Base-by-base conservation (phyloP, 2,113 vertebrate genomes). In the Eonycteris spelaea region DNA sequence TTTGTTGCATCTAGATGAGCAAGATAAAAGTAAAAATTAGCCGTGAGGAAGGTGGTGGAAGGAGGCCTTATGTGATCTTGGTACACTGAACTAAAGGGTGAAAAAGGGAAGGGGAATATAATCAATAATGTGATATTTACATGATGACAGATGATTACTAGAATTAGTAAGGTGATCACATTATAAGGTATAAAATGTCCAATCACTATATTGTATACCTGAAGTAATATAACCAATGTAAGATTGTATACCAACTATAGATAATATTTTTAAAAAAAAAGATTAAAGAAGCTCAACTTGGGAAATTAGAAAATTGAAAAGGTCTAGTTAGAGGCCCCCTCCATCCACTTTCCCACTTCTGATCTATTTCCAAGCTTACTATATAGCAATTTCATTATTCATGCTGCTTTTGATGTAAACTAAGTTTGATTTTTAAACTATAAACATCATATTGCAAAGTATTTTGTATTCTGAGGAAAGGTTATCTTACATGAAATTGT, bases 401-500 rank as follows among this genome's bases (percentile, higher is more conserved):
- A 38, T 65, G 30, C 14, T 45, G 15, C 30, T 86, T 97, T 91
- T 97, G 95, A 94, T 95, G 18, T 89, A 93, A 96, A 96, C 89
- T 40, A 67, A 53, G 43, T 93, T 96, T 93, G 78, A 78, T 90
- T 95, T 96, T 97, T 92, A 91, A 95, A 90, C 75, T 94, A 74
- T 88, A 40, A 77, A 77, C 24, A 94, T 98, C 89, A 43, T 11
- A 79, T 96, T 96, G 93, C 91, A 86, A 95, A 96, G 55, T 33
- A 86, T 91, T 97, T 91, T 96, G 78, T 86, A 53, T 88, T 51
- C 21, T 91, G 74, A 96, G 68, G 82, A 89, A 95, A 97, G 91
- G 91, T 96, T 96, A 92, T 96, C 95, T 94, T 93, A 93, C 65
- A 83, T 40, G 51, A 94, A 97, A 97, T 95, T 65, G 95, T 91